Conservation (phyloP, 2,113 vertebrate species). For the Orthonyx spaldingii region DNA sequence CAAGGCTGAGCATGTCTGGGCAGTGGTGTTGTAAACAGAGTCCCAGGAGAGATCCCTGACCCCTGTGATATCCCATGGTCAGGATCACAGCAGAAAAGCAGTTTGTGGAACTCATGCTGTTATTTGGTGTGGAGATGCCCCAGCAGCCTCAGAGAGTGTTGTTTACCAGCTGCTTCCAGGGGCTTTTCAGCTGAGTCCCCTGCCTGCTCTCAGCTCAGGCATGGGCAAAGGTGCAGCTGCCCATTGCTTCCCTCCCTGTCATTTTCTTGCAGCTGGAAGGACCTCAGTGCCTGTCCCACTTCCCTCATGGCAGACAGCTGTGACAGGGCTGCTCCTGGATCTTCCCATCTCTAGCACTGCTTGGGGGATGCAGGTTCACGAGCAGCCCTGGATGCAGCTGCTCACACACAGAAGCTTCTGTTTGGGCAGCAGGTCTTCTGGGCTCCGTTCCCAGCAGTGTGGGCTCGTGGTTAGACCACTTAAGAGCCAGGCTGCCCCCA, state of each 20-base stretch:
- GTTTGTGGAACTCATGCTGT: not conserved
- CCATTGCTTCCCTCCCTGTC: not conserved
- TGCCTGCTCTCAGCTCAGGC: not conserved
- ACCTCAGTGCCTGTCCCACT: not conserved
- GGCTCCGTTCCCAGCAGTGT: not conserved
- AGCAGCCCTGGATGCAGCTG: not conserved
- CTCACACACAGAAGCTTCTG: not conserved
- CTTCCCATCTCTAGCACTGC: not conserved
- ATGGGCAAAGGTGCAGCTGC: not conserved
- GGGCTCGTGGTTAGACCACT: conserved; percentile 49
- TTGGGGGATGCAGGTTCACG: not conserved
- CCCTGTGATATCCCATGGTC: not conserved
- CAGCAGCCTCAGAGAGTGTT: not conserved
- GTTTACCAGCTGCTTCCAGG: not conserved
- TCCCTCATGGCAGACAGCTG: rapidly evolving
- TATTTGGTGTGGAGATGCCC: not conserved
- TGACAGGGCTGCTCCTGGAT: not conserved
- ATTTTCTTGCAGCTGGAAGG: not conserved
- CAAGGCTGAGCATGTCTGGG: not conserved
- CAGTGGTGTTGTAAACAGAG: not conserved
- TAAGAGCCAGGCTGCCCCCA: conserved; percentile 38
- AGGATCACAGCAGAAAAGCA: not conserved
- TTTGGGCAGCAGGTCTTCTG: not conserved
- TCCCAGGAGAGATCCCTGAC: not conserved
- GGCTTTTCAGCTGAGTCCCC: not conserved